phyloP scores from a whole-genome alignment of 2,113 vertebrate species.

The Limanda limanda region DNA sequence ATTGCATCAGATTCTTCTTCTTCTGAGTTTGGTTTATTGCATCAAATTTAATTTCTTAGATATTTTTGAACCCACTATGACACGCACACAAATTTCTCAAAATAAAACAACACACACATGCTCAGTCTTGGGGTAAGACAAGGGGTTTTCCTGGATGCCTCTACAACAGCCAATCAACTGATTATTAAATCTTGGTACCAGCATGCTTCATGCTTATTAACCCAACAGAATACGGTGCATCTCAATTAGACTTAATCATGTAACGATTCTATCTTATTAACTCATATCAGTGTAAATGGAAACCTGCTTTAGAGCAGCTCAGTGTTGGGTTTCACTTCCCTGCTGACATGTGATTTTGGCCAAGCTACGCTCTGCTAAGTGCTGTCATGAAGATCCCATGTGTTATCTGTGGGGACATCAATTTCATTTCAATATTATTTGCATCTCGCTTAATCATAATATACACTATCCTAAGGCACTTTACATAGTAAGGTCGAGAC shows the following conservation, averaged over 20 bases:
- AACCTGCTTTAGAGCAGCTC: background rate
- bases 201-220: no score
- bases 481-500: no score
- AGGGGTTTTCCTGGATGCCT: background rate
- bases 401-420: conserved; percentile 42
- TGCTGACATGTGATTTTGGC: background rate
- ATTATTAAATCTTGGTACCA: background rate
- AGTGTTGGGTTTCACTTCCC: background rate
- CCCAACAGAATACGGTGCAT: background rate
- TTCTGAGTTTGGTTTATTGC: no score
- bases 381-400: conserved; percentile 21
- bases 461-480: no score
- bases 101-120: background rate
- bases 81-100: no score
- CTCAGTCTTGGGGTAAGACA: background rate
- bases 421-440: no score
- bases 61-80: no score
- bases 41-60: no score
- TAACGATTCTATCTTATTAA: background rate
- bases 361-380: conserved; percentile 5
- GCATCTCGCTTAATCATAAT: no score
- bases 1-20: no score
- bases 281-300: background rate
- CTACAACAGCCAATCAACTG: background rate
- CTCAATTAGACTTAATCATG: background rate